A percentile compares a stretch with the other conserved stretches of the same genome.
phyloP scores from a whole-genome alignment of 2,888 invertebrate species.

The Pilophorus perplexus region DNA sequence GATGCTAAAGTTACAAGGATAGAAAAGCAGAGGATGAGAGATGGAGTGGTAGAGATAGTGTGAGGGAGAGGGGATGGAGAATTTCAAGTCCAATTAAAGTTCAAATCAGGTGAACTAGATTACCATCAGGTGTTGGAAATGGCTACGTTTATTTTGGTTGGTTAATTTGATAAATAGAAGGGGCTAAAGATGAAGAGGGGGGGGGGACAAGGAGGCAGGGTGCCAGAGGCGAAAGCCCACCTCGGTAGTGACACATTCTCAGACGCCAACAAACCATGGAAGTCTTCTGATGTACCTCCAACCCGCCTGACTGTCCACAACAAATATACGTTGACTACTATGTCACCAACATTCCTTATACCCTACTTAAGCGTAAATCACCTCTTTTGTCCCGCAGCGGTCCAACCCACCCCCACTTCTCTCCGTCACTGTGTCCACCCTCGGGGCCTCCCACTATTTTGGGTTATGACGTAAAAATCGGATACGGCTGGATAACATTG shows the following conservation, averaged over 20 bases:
- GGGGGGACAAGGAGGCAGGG: not conserved
- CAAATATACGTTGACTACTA: slow-evolving; percentile 1
- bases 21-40: too few species aligned
- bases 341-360: slow-evolving; percentile 18
- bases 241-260: slow-evolving; percentile 6
- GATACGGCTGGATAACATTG: not conserved
- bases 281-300: not conserved
- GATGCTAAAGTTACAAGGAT: too few species aligned
- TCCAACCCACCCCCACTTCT: not conserved
- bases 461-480: not conserved
- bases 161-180: slow-evolving; percentile 17
- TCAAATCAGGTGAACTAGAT: too few species aligned
- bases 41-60: too few species aligned
- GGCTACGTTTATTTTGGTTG: slow-evolving; percentile 13
- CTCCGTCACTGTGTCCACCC: too few species aligned
- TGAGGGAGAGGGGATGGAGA: too few species aligned
- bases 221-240: slow-evolving; percentile 13
- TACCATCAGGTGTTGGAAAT: too few species aligned
- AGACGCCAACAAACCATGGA: slow-evolving; percentile 15
- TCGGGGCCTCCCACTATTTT: slow-evolving; percentile 4
- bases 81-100: too few species aligned
- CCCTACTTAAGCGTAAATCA: slow-evolving; percentile 8
- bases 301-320: too few species aligned
- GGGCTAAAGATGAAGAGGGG: not conserved
- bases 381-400: slow-evolving; percentile 11